These are phyloP conservation scores for Portunus trituberculatus DNA, from an alignment of 1,140 invertebrate genomes.

Conservation along the genomic window DNA sequence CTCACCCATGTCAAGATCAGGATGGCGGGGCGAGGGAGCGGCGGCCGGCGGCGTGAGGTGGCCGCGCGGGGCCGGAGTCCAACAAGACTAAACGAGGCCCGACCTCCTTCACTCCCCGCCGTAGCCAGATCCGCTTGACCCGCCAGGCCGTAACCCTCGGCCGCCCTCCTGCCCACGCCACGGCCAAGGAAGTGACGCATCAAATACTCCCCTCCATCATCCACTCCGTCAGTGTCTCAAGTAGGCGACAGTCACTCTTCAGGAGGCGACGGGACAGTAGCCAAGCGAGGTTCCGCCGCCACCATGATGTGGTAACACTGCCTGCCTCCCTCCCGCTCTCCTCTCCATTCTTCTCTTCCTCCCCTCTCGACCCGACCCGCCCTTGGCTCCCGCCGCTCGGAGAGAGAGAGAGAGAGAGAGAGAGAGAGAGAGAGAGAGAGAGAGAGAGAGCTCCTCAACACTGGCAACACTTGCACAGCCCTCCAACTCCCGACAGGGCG, in stretches of 20 bases:
- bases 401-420: too few relatives aligned
- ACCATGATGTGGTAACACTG: constrained; percentile 42
- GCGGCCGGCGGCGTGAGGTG: background rate
- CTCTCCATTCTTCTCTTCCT: background rate
- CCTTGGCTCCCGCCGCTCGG: background rate
- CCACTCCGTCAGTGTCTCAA: background rate
- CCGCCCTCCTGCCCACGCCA: background rate
- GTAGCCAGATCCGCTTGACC: constrained; percentile 44
- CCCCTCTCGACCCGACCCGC: constrained; percentile 13
- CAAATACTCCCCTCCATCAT: background rate
- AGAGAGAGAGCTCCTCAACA: background rate
- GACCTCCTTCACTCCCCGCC: constrained; percentile 63
- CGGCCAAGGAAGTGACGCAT: background rate
- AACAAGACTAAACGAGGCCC: constrained; percentile 54
- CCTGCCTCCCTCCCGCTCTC: constrained; percentile 29
- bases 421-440: background rate
- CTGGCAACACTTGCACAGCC: background rate
- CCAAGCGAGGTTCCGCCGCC: background rate
- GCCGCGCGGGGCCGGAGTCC: background rate
- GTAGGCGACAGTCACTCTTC: background rate
- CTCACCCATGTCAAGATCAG: background rate
- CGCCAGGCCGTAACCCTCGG: background rate
- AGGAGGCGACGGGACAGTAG: constrained; percentile 1
- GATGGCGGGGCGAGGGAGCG: background rate
- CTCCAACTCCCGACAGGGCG: background rate